These are phyloP conservation scores for Pitta sordida DNA, from an alignment of 2,113 vertebrate species.

Conservation along the genomic window DNA sequence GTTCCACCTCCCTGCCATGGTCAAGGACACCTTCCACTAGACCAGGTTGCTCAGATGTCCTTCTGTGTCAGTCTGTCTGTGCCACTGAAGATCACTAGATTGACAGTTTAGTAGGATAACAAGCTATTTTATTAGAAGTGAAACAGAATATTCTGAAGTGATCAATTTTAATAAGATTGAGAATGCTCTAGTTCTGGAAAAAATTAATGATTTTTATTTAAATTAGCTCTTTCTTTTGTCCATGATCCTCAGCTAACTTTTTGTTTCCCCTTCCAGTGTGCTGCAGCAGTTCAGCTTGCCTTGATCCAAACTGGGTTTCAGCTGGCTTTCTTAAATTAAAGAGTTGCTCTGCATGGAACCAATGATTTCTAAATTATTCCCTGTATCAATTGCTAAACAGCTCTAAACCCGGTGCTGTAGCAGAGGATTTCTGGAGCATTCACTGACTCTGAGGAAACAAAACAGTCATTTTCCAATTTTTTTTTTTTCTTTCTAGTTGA, in stretches of 20 bases:
- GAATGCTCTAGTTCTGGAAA: fast-evolving
- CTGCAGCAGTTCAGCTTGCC: not conserved
- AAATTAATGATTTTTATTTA: not conserved
- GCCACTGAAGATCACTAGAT: not conserved
- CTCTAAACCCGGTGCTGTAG: not conserved
- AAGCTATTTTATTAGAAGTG: not conserved
- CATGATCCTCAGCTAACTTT: not conserved
- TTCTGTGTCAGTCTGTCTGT: not conserved
- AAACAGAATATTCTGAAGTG: not conserved
- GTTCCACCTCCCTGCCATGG: not conserved
- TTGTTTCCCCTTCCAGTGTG: not conserved
- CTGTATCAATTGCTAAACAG: not conserved
- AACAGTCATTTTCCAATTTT: not conserved
- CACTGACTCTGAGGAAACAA: not conserved
- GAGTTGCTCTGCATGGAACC: not conserved
- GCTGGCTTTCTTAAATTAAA: constrained; percentile 8
- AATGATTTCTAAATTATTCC: constrained; percentile 17
- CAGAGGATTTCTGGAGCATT: not conserved
- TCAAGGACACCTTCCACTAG: not conserved
- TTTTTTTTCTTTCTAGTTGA: not conserved
- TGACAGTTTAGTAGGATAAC: not conserved
- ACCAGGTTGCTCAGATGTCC: not conserved
- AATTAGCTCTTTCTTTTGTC: not conserved
- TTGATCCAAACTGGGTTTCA: not conserved
- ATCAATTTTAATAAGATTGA: not conserved